Base-by-base conservation (phyloP, 2,888 invertebrate genomes). In the Chromoteleia sp. region DNA sequence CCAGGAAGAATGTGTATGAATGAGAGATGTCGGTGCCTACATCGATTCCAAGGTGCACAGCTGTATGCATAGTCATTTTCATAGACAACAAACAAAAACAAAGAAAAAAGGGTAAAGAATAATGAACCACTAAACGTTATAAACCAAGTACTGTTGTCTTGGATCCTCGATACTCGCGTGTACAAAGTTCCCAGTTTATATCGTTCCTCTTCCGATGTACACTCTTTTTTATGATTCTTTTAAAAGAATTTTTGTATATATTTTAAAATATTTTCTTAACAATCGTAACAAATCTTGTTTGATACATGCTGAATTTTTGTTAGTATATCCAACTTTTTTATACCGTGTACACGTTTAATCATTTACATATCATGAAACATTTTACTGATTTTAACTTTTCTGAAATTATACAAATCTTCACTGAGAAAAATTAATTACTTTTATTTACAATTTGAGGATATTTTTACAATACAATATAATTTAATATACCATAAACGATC, bases 61-160 rank as follows among this genome's bases (percentile, higher is more conserved):
- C 68, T 48, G 79, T 78, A 71, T 84, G 86, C 83, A 84, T 82
- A 81, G 80, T 82, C 73, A 75, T 81, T 81, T 77, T 58, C 56
- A 80, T 76, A 74, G 67, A 76, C 30, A 58, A 85, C 76, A 56
- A 74, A 61, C 14, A 58, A 82, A 76, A 71, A 84, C 80, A 84
- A 86, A 85, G 82, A 84, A 85, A 86, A 86, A 84, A 84, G 30
- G 43, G 19, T 33, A 30, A 58, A 48, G n/a, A n/a, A 5, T 43
- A 59, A 73, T 48, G 12, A 74, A 63, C 3, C 90, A 90, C 87
- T 89, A 88, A 88, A 90, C 86, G 89, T 88, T 87, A 43, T 19
- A n/a, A 87, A 88, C 87, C 86, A 87, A 86, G 84, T 86, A 88
- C 85, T 87, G 85, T 89, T 88, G 85, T 86, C 86, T 87, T 86